Percentiles rank a stretch among this genome's conserved stretches.
phyloP scores from a whole-genome alignment of 2,113 vertebrate genomes.

The Antigone vipio region DNA sequence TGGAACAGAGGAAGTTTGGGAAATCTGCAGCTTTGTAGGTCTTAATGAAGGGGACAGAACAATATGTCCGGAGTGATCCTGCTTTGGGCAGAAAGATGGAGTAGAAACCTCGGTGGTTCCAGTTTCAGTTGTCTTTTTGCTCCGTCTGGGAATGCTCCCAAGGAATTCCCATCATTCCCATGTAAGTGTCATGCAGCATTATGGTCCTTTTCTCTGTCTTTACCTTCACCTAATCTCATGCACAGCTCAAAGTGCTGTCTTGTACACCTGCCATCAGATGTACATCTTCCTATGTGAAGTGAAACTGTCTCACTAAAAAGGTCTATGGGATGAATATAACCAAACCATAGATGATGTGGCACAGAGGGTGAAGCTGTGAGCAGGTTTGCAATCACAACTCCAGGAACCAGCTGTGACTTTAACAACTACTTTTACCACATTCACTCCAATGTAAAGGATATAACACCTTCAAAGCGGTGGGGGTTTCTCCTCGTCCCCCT shows the following conservation, averaged over 20 bases:
- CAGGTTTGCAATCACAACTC: background rate
- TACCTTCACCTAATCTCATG: background rate
- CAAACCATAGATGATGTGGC: background rate
- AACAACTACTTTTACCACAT: background rate
- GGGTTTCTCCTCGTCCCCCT: accelerated
- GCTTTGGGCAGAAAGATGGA: background rate
- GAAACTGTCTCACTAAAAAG: background rate
- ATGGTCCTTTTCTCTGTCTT: background rate
- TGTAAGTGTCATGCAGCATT: background rate
- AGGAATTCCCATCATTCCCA: background rate
- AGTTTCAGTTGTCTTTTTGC: background rate
- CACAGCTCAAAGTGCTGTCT: background rate
- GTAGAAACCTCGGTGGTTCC: background rate
- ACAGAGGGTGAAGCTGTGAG: background rate
- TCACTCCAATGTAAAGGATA: background rate
- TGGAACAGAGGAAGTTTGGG: background rate
- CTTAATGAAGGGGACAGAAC: background rate
- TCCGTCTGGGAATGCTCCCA: background rate
- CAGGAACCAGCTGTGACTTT: background rate
- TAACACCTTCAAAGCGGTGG: background rate
- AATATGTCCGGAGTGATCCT: background rate
- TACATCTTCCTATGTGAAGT: background rate
- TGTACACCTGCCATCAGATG: background rate
- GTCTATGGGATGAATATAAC: background rate
- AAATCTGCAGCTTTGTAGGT: background rate